Evolutionary conservation across 2,113 vertebrate species (phyloP).

Genomic region (Beaufortia kweichowensis): DNA sequence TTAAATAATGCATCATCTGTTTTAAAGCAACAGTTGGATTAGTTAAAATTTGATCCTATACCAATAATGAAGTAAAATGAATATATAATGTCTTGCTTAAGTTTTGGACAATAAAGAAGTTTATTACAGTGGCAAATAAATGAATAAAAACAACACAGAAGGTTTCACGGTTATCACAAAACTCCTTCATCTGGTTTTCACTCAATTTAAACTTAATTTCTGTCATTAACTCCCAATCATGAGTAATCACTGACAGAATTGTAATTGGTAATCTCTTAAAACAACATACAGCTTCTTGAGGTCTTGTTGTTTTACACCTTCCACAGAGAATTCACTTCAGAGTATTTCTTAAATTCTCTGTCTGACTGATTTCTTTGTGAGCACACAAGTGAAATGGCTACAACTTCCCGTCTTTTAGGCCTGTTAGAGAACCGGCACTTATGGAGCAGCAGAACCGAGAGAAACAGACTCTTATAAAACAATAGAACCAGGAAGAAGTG

Average conservation of each 20-base stretch:
- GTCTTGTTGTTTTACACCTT: neutral
- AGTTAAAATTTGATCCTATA: neutral
- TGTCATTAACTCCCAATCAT: too few relatives aligned
- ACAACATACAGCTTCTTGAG: neutral
- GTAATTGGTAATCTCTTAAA: too few relatives aligned
- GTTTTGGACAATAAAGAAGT: neutral
- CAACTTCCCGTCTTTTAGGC: slow-evolving; percentile 16
- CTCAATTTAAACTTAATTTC: neutral
- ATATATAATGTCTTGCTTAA: neutral
- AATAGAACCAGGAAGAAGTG: neutral
- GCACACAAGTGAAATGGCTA: neutral
- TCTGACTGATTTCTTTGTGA: neutral
- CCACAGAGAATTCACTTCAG: neutral
- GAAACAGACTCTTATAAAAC: slow-evolving; percentile 15
- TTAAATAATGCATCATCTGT: too few relatives aligned
- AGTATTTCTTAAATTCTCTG: neutral
- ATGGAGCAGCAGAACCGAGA: slow-evolving; percentile 27
- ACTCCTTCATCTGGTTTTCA: neutral
- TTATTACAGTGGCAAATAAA: slow-evolving; percentile 1
- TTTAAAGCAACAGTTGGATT: too few relatives aligned
- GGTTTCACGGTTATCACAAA: neutral
- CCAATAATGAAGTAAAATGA: neutral
- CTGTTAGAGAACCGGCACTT: slow-evolving; percentile 17
- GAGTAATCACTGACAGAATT: too few relatives aligned
- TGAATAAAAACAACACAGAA: neutral